Conservation (phyloP, 2,888 invertebrate species). For the Crocallis elinguaria region DNA sequence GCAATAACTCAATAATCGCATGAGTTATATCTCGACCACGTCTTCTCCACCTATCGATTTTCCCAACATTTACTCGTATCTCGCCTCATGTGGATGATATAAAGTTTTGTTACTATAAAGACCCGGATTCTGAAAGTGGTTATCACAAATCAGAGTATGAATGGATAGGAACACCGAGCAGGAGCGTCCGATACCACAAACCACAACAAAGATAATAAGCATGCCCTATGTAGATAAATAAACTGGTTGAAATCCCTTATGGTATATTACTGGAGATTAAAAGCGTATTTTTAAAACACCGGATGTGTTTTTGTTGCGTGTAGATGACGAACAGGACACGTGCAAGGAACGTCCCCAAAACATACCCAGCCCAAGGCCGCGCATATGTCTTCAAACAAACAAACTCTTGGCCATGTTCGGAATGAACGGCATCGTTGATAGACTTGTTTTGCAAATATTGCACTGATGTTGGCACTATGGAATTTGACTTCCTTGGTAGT, state of each 20-base stretch:
- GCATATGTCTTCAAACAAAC: constrained; percentile 58
- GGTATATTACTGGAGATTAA: constrained; percentile 6
- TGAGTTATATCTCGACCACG: constrained; percentile 15
- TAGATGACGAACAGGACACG: constrained; percentile 53
- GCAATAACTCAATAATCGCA: constrained; percentile 26
- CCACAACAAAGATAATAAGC: constrained; percentile 3
- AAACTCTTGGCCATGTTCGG: constrained; percentile 41
- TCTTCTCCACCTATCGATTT: constrained; percentile 17
- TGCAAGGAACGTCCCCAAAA: constrained; percentile 56
- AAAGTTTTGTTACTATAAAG: constrained; percentile 22
- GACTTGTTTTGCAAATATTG: constrained; percentile 34
- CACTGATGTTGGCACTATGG: constrained; percentile 8
- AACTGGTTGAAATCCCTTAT: constrained; percentile 11
- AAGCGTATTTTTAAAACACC: constrained; percentile 37
- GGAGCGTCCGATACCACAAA: constrained; percentile 20
- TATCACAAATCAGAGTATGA: constrained; percentile 33
- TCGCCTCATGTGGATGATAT: constrained; percentile 13
- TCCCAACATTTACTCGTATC: constrained; percentile 9
- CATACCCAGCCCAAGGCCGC: constrained; percentile 58
- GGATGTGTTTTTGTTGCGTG: constrained; percentile 52
- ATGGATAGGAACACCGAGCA: constrained; percentile 27
- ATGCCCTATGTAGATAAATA: constrained; percentile 4
- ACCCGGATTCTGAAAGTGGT: constrained; percentile 36
- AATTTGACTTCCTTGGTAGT: constrained; percentile 14
- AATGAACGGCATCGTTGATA: constrained; percentile 41